Percentiles rank a stretch among this genome's conserved stretches.
Evolutionary conservation across 2,888 invertebrate genomes (phyloP).

Genomic region (Drosophila ustulata): DNA sequence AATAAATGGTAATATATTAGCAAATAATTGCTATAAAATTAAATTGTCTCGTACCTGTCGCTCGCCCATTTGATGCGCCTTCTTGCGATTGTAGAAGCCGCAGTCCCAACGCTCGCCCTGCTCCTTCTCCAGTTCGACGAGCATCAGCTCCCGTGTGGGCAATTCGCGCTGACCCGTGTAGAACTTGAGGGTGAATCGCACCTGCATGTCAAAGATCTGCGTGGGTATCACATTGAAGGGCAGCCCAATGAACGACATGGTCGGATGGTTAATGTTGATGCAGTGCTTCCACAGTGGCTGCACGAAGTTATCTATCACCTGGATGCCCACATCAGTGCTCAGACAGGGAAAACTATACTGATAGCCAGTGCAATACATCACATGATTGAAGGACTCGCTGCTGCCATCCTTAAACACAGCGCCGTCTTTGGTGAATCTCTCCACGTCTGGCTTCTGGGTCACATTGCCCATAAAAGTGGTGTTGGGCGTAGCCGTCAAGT

Average conservation of each 20-base stretch:
- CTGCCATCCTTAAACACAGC: constrained; percentile 89
- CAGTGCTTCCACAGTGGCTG: constrained; percentile 94
- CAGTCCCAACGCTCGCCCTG: constrained; percentile 86
- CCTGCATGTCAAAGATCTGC: constrained; percentile 93
- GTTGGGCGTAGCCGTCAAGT: constrained; percentile 85
- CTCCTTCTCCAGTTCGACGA: constrained; percentile 87
- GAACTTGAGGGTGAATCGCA: constrained; percentile 88
- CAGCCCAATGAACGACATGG: constrained; percentile 93
- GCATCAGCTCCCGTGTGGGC: constrained; percentile 89
- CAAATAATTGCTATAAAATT: not conserved
- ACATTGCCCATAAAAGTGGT: constrained; percentile 89
- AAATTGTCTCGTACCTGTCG: constrained; percentile 79
- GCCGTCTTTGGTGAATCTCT: constrained; percentile 86
- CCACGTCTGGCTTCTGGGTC: constrained; percentile 88
- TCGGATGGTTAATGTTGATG: constrained; percentile 91
- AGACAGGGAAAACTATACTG: constrained; percentile 91
- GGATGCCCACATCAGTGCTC: constrained; percentile 88
- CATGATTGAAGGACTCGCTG: constrained; percentile 87
- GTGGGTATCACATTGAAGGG: constrained; percentile 93
- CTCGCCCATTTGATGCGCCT: constrained; percentile 89
- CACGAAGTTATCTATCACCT: constrained; percentile 91
- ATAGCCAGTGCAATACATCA: constrained; percentile 93
- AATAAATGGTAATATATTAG: not conserved
- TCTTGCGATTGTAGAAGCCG: constrained; percentile 86
- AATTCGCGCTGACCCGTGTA: constrained; percentile 88